phyloP scores from a whole-genome alignment of 2,888 invertebrate genomes.

The Tiliacea aurago region DNA sequence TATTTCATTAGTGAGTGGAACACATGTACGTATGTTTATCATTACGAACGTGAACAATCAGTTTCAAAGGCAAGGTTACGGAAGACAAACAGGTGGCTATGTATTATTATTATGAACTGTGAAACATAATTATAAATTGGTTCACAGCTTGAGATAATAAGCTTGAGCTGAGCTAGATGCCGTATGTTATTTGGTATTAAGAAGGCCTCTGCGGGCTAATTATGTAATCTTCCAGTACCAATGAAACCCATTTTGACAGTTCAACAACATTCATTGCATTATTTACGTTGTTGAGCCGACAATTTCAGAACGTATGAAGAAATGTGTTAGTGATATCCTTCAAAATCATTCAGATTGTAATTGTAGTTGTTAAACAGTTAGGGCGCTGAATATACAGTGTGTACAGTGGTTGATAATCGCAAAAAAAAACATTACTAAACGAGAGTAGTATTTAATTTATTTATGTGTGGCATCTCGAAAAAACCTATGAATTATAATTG shows the following conservation, averaged over 20 bases:
- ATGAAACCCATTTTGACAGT: too few species aligned
- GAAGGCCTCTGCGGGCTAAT: background rate
- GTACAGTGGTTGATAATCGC: too few species aligned
- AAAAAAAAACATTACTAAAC: background rate
- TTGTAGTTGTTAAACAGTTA: too few species aligned
- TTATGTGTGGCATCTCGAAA: background rate
- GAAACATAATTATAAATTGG: slow-evolving; percentile 39
- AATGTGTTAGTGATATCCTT: too few species aligned
- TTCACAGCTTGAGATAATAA: slow-evolving; percentile 32
- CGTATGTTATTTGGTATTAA: background rate
- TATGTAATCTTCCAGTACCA: too few species aligned
- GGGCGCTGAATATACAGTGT: too few species aligned
- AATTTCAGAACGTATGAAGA: too few species aligned
- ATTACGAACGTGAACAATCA: slow-evolving; percentile 70
- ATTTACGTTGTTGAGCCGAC: too few species aligned
- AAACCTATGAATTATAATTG: background rate
- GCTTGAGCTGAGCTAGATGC: slow-evolving; percentile 2
- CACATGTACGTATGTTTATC: slow-evolving; percentile 61
- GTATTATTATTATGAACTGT: slow-evolving; percentile 27
- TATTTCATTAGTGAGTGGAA: slow-evolving; percentile 50
- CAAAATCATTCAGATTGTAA: too few species aligned
- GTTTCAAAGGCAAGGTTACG: slow-evolving; percentile 66
- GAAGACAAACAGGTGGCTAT: slow-evolving; percentile 46
- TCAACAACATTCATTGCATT: too few species aligned
- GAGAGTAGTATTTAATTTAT: background rate